These are phyloP conservation scores for Rhamphomyia laevipes DNA, from an alignment of 2,888 invertebrate species.

Conservation along the genomic window DNA sequence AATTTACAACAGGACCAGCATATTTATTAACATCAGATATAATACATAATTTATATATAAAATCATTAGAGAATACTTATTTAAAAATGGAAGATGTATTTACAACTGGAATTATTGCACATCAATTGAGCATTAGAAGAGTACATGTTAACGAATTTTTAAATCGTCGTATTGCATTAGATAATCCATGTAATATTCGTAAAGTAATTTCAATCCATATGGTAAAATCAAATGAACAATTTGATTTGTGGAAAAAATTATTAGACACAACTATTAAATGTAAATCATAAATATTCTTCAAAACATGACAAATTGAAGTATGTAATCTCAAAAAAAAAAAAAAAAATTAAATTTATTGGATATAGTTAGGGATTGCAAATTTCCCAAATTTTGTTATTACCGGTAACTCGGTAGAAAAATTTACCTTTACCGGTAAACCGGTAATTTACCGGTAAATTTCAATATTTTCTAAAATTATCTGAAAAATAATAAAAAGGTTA, in stretches of 20 bases:
- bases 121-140: conserved; percentile 54
- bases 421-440: too few species aligned
- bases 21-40: conserved; percentile 71
- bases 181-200: conserved; percentile 70
- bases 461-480: too few species aligned
- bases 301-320: too few species aligned
- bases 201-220: conserved; percentile 77
- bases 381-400: too few species aligned
- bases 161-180: conserved; percentile 63
- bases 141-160: conserved; percentile 65
- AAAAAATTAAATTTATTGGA: too few species aligned
- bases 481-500: too few species aligned
- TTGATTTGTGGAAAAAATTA: conserved; percentile 80
- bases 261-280: conserved; percentile 73
- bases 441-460: too few species aligned
- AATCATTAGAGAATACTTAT: conserved; percentile 58
- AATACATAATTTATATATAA: conserved; percentile 55
- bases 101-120: conserved; percentile 79
- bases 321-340: too few species aligned
- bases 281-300: conserved; percentile 43
- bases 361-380: too few species aligned
- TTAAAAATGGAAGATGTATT: conserved; percentile 86
- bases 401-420: too few species aligned
- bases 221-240: conserved; percentile 80
- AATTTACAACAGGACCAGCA: conserved; percentile 89